A percentile compares a stretch with the other conserved stretches of the same genome.
Conservation (phyloP, 2,888 invertebrate genomes). For the Creontiades dilutus region DNA sequence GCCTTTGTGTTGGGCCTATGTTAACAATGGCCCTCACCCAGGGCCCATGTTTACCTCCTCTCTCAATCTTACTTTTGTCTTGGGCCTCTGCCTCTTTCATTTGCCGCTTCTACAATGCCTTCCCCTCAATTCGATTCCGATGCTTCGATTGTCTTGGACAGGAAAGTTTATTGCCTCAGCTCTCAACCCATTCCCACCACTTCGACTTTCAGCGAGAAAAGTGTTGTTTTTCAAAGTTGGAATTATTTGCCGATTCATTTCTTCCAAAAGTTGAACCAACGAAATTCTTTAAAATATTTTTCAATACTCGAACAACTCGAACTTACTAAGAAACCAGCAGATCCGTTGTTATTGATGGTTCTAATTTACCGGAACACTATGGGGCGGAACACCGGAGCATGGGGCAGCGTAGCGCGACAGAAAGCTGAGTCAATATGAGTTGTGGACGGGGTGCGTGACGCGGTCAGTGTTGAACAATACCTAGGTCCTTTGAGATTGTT, state of each 20-base stretch:
- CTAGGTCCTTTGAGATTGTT: no score
- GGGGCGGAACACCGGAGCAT: no score
- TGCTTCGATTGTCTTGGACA: constrained; percentile 55
- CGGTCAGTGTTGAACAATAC: no score
- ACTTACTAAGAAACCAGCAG: no score
- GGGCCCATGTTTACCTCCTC: constrained; percentile 57
- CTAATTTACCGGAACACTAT: no score
- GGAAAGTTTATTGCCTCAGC: constrained; percentile 42
- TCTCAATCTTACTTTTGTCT: constrained; percentile 46
- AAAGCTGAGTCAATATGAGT: no score
- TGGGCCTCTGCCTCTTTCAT: constrained; percentile 51
- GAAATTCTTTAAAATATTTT: no score
- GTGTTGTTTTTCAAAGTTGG: background rate
- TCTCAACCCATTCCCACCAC: background rate
- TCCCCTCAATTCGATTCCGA: constrained; percentile 60
- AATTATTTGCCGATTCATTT: background rate
- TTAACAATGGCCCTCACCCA: constrained; percentile 60
- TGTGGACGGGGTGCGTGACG: no score
- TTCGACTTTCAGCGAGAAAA: background rate
- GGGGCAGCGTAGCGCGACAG: no score
- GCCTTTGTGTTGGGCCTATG: constrained; percentile 62
- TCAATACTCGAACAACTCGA: no score
- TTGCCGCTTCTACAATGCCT: constrained; percentile 54
- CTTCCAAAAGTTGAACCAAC: no score
- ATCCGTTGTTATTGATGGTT: no score